Evolutionary conservation across 2,888 invertebrate genomes (phyloP), one percentile per base, ranked within the genome.

Genomic region (Exephanes ischioxanthus): DNA sequence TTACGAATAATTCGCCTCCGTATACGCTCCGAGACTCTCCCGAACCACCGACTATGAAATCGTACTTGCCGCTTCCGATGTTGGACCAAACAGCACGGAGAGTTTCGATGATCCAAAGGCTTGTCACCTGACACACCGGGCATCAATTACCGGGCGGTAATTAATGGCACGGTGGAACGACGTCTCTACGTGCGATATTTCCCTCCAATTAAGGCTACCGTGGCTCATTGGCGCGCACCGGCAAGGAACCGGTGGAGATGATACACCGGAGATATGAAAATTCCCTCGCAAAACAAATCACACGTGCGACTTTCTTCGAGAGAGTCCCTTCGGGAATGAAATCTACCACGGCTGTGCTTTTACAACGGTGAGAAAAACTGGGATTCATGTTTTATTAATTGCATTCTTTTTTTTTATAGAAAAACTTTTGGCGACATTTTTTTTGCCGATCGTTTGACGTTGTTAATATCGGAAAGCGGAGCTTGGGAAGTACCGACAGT

Each of bases 31-130:
- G 55, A 19, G 19, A 9, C 19, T 55, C 55, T 22, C 9, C 22
- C 11, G 22, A 22, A 55, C 22, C 11, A 14, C 19, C 55, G 55
- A 55, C 22, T 26, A 58, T 58, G 58, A 14, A 48, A 58, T 58
- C 19, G 55, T 55, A 22, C 55, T 55, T 55, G 55, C 22, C 55
- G 55, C 55, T 55, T 55, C 58, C 14, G 58, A 11, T 58, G 11
- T 14, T 22, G 58, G 58, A 55, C 55, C 55, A 22, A 55, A 58
- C 22, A 58, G 58, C 14, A 2, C 58, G 4, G 4, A 3, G 45
- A 48, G 26, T 26, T 58, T 22, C 55, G 58, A 26, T 11, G 22
- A 26, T 22, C 19, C 26, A 3, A 14, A 22, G 11, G 22, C 26
- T 3, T 11, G 26, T 2, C 11, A 22, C 14, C 3, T 4, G 22